phyloP scores from a whole-genome alignment of 2,888 invertebrate genomes.

The Fabriciana adippe region DNA sequence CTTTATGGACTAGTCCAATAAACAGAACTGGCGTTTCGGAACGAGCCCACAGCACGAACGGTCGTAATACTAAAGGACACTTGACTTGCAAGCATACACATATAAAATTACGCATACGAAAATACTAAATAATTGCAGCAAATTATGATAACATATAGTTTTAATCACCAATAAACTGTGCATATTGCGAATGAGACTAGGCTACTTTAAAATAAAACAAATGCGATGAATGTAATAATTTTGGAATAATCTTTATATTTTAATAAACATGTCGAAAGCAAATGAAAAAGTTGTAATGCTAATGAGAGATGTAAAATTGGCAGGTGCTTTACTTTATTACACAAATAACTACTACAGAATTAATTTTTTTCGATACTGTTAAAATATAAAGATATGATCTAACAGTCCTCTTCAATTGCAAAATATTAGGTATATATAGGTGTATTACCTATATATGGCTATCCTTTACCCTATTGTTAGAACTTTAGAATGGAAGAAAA shows the following conservation, averaged over 20 bases:
- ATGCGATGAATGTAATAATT: background rate
- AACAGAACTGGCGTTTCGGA: conserved; percentile 60
- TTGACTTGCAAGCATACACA: conserved; percentile 53
- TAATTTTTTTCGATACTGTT: background rate
- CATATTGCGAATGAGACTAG: conserved; percentile 47
- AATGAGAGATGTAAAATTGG: conserved; percentile 10
- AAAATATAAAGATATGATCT: too few relatives aligned
- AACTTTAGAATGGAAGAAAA: too few relatives aligned
- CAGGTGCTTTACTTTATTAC: conserved; percentile 13
- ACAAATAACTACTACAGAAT: conserved; percentile 7
- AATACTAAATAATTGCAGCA: conserved; percentile 45
- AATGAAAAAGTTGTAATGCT: conserved; percentile 12
- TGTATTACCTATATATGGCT: too few relatives aligned
- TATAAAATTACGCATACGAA: conserved; percentile 60
- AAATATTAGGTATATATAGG: background rate
- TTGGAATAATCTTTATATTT: conserved; percentile 12
- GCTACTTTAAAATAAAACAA: conserved; percentile 6
- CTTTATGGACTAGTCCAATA: conserved; percentile 72
- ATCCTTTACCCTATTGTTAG: too few relatives aligned
- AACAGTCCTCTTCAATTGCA: background rate
- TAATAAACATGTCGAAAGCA: conserved; percentile 19
- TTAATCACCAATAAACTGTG: conserved; percentile 50
- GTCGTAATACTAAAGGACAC: conserved; percentile 71
- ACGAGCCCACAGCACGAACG: conserved; percentile 54
- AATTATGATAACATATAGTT: conserved; percentile 50